Conservation (phyloP, 2,797 vertebrate species). For the Sebastes baramenuke region DNA sequence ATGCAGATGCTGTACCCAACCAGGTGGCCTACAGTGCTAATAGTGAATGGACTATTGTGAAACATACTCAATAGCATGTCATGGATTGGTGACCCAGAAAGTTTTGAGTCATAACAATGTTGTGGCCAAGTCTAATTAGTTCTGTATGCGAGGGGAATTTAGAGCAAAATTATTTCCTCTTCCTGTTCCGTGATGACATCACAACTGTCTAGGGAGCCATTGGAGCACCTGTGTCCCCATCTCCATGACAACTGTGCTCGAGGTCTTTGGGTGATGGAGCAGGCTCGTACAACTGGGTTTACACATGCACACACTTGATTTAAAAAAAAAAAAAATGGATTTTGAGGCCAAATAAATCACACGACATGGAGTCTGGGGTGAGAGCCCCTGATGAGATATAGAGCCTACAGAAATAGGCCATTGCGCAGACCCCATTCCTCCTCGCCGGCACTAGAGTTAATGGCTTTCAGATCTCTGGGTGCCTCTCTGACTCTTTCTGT, state of each 20-base stretch:
- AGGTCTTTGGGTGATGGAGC: slow-evolving; percentile 55
- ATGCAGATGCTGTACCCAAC: neutral
- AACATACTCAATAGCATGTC: neutral
- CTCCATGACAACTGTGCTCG: slow-evolving; percentile 57
- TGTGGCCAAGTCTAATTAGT: slow-evolving; percentile 11
- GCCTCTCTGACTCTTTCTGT: slow-evolving; percentile 54
- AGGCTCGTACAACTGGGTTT: slow-evolving; percentile 21
- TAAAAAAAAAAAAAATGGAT: slow-evolving; percentile 31
- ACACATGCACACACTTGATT: slow-evolving; percentile 46
- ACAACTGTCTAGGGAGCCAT: slow-evolving; percentile 36
- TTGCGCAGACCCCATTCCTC: slow-evolving; percentile 67
- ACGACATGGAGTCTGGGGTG: slow-evolving; percentile 66
- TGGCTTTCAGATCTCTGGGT: slow-evolving; percentile 74
- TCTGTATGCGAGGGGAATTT: neutral
- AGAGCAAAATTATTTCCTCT: slow-evolving; percentile 29
- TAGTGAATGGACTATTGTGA: slow-evolving; percentile 25
- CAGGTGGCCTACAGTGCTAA: neutral
- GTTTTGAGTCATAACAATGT: slow-evolving; percentile 27
- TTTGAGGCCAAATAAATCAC: slow-evolving; percentile 77
- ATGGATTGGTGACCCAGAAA: slow-evolving; percentile 28
- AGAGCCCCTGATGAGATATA: slow-evolving; percentile 75
- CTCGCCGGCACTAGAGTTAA: slow-evolving; percentile 65
- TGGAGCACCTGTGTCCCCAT: slow-evolving; percentile 71
- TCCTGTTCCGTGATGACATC: slow-evolving; percentile 55
- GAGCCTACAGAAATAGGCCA: slow-evolving; percentile 81